These are phyloP conservation scores for Gadopsis bispinosus DNA, from an alignment of 2,797 vertebrate genomes.

Conservation along the genomic window DNA sequence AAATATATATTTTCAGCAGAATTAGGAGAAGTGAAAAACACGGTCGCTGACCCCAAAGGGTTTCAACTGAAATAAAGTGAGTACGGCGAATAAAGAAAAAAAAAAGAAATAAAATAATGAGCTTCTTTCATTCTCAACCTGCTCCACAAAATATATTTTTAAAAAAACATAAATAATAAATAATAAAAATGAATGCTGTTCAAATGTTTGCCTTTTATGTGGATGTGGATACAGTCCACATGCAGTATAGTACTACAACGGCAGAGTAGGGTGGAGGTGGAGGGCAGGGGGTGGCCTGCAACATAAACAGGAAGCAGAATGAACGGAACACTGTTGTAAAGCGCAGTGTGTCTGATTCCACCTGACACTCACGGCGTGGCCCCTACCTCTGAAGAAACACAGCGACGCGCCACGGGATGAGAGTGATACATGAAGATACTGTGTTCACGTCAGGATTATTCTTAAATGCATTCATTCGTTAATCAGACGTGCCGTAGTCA, in stretches of 20 bases:
- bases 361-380: constrained; percentile 48
- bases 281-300: no score
- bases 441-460: constrained; percentile 29
- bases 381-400: constrained; percentile 55
- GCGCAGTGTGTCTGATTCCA: constrained; percentile 49
- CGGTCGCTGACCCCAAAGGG: background rate
- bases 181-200: background rate
- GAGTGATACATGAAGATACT: constrained; percentile 22
- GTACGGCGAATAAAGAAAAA: background rate
- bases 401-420: constrained; percentile 19
- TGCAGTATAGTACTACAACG: constrained; percentile 3
- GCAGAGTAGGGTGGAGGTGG: constrained; percentile 36
- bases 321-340: constrained; percentile 51
- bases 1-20: background rate
- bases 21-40: constrained; percentile 1
- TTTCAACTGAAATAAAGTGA: background rate
- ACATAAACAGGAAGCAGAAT: constrained; percentile 52
- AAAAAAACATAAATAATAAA: no score
- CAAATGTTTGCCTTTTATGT: constrained; percentile 5
- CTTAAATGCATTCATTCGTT: constrained; percentile 20
- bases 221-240: constrained; percentile 6
- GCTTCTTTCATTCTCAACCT: background rate
- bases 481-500: constrained; percentile 34
- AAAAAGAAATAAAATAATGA: background rate
- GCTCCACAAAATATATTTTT: no score